Percentiles rank a stretch among this genome's conserved stretches.
These are phyloP conservation scores for Solenodon paradoxus DNA, from an alignment of 2,113 vertebrate genomes.

Conservation along the genomic window DNA sequence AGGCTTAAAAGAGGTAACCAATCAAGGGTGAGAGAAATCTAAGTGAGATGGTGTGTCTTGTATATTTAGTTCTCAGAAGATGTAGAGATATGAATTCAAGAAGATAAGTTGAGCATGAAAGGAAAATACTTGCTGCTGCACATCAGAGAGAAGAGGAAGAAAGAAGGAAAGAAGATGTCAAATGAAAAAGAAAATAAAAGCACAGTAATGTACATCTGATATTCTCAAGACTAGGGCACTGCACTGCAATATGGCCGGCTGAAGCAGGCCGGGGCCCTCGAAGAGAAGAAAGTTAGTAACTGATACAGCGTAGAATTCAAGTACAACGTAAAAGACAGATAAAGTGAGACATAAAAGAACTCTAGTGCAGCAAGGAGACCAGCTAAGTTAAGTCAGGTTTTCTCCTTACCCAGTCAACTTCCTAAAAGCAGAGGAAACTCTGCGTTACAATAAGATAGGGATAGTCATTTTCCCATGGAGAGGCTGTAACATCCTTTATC, in stretches of 20 bases:
- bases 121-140: neutral
- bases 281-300: neutral
- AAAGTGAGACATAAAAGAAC: neutral
- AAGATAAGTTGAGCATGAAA: neutral
- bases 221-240: neutral
- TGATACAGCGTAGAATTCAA: neutral
- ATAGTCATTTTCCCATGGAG: neutral
- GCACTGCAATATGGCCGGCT: neutral
- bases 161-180: neutral
- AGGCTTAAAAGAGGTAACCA: neutral
- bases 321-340: neutral
- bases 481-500: neutral
- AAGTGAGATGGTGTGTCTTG: neutral
- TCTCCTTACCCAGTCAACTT: neutral
- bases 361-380: too few relatives aligned
- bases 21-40: neutral
- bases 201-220: fast-evolving
- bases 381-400: neutral
- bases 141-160: neutral
- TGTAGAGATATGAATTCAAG: neutral
- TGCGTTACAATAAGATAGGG: neutral
- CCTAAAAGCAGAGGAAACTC: neutral
- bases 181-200: neutral
- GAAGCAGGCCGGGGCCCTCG: neutral
- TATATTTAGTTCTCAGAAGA: neutral